phyloP scores from a whole-genome alignment of 2,113 vertebrate species.

The Sisor rabdophorus region DNA sequence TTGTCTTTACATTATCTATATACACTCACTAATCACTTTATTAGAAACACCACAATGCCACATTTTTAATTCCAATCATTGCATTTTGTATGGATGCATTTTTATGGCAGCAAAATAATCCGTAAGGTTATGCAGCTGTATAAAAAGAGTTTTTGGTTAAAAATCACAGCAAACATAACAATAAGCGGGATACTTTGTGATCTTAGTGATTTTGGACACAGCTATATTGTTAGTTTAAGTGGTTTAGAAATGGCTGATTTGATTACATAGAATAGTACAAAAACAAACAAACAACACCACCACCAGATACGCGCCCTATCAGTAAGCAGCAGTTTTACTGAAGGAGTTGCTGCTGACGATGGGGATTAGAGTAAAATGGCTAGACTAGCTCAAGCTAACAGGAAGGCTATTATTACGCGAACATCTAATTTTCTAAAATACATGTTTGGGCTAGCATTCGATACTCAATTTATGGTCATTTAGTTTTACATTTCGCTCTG shows the following conservation, averaged over 20 bases:
- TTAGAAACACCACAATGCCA: background rate
- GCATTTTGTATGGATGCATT: background rate
- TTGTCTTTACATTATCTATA: background rate
- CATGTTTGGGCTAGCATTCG: background rate
- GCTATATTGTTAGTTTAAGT: background rate
- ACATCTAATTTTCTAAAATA: background rate
- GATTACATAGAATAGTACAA: background rate
- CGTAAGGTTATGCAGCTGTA: background rate
- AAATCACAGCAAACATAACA: background rate
- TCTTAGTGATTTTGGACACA: background rate
- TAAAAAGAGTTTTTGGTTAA: background rate
- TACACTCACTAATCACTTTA: background rate
- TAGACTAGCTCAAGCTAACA: background rate
- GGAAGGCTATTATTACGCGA: background rate
- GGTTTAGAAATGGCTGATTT: background rate
- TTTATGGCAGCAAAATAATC: background rate
- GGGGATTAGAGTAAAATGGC: background rate
- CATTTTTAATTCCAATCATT: too few species aligned
- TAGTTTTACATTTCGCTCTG: background rate
- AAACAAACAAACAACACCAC: background rate
- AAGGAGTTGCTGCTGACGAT: background rate
- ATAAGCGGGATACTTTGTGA: background rate
- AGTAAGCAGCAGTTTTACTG: background rate
- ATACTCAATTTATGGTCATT: background rate
- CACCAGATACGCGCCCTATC: too few species aligned